phyloP scores from a whole-genome alignment of 2,888 invertebrate species.

The Epinotia ramella region DNA sequence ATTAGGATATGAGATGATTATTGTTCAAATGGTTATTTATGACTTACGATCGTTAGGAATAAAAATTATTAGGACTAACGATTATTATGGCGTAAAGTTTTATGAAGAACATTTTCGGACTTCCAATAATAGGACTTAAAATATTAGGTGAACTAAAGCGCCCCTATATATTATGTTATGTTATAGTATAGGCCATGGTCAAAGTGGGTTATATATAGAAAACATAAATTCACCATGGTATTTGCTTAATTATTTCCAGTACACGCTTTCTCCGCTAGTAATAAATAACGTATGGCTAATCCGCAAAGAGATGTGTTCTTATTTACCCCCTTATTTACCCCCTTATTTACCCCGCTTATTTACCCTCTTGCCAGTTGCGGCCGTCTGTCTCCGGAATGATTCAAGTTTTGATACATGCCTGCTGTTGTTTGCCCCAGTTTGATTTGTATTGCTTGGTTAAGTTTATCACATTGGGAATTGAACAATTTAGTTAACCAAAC shows the following conservation, averaged over 20 bases:
- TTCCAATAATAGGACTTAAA: too few species aligned
- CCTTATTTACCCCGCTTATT: conserved; percentile 62
- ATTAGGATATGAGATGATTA: too few species aligned
- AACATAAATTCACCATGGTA: neutral
- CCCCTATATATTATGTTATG: too few species aligned
- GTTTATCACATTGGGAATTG: conserved; percentile 10
- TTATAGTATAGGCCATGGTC: neutral
- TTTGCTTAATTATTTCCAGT: conserved; percentile 20
- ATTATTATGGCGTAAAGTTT: too few species aligned
- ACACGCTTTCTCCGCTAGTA: conserved; percentile 63
- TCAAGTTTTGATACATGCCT: conserved; percentile 42
- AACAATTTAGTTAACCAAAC: neutral
- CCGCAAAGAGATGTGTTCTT: conserved; percentile 80
- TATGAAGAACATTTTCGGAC: too few species aligned
- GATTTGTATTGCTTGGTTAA: conserved; percentile 21
- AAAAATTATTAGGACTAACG: too few species aligned
- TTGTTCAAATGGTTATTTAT: too few species aligned
- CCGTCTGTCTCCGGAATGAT: conserved; percentile 30
- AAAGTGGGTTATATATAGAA: neutral
- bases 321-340: conserved; percentile 70
- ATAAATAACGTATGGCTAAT: conserved; percentile 82
- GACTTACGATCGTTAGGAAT: too few species aligned
- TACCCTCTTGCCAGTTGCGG: conserved; percentile 51
- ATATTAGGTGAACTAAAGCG: too few species aligned
- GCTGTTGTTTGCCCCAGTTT: conserved; percentile 37